Base-by-base conservation (phyloP, 2,797 vertebrate species). In the Melanotaenia pygmaea region DNA sequence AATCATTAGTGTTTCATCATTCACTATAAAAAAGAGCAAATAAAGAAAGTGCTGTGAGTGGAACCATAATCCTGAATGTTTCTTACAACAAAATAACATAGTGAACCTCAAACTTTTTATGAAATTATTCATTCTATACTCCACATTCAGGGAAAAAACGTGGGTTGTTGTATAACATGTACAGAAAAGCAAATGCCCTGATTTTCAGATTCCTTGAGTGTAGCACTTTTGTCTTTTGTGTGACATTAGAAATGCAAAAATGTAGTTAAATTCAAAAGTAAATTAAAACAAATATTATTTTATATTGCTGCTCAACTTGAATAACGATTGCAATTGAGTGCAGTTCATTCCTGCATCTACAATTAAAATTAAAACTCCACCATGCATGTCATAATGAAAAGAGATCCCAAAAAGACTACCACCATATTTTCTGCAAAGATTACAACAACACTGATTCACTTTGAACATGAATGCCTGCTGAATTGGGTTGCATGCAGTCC, bases 1-100 rank as follows among this genome's bases (percentile, higher is more conserved):
- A 50, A 8, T 74, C 66, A 77, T 74, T 72, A 69, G 67, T 40
- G 64, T 58, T 70, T 59, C 32, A 50, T 66, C 51, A 59, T 57
- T 16, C 24, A 54, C 16, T 67, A 38, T 53, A 67, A 68, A 73
- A 70, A 22, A 24, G 73, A 76, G 35, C 13, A 50, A 74, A 76
- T 40, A 62, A n/a, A 72, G 57, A 60, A 34, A 37, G 26, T 14
- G 24, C 30, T 40, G 50, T 53, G 24, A 60, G 63, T 20, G n/a
- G 37, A 18, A 34, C 16, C 24, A 20, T 28, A 40, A 79, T 60
- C 22, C 43, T 40, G 45, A 54, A 43, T 22, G 35, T 73, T 64
- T 67, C 22, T 24, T 45, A 54, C 59, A 54, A 67, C n/a, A 77
- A 59, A 70, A 79, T 71, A 26, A 59, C 34, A 68, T 61, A 74